Base-by-base conservation (phyloP, 2,888 invertebrate genomes). In the Zeuzera pyrina region DNA sequence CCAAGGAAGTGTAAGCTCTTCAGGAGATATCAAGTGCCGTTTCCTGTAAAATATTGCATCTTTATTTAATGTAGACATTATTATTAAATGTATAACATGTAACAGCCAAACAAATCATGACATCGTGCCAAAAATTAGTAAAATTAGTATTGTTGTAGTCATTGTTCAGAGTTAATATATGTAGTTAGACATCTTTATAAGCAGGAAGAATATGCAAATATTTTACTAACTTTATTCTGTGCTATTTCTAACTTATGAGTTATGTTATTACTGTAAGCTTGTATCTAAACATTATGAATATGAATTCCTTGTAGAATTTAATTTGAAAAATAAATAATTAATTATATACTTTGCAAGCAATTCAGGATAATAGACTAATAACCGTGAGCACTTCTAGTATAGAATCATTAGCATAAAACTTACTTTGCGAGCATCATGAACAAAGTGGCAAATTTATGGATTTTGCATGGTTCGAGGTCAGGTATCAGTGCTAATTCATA, bases 1-100 rank as follows among this genome's bases (percentile, higher is more conserved):
- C 97, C 97, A 97, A 31, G 91, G 90, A 38, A 97, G 76, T 36
- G 86, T 86, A 34, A 97, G 61, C 39, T 97, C 97, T 36, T 91
- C 88, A 19, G 93, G 90, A 2, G 90, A 86, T 42, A 97, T 68
- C 41, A 94, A 74, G 52, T 90, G 86, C 45, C 86, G 88, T 76
- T 94, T 95, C 53, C 95, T 94, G 58, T 37, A 65, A 66, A 8
- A 24, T 1, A 29, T 1, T 7, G 2, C 12, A 6, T 12, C 12
- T 24, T 26, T 26, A 29, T 3, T 8, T 23, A 10, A 15, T 21
- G 2, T n/a, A 11, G 5, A 4, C 19, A 8, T 12, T 8, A 3
- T 11, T 19, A 3, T 14, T 13, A 15, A 8, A 2, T 13, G 3
- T 29, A 22, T 12, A 24, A 8, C 11, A 10, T 11, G 2, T 6